Base-by-base conservation (phyloP, 1,140 invertebrate species). In the Cataglyphis hispanica region DNA sequence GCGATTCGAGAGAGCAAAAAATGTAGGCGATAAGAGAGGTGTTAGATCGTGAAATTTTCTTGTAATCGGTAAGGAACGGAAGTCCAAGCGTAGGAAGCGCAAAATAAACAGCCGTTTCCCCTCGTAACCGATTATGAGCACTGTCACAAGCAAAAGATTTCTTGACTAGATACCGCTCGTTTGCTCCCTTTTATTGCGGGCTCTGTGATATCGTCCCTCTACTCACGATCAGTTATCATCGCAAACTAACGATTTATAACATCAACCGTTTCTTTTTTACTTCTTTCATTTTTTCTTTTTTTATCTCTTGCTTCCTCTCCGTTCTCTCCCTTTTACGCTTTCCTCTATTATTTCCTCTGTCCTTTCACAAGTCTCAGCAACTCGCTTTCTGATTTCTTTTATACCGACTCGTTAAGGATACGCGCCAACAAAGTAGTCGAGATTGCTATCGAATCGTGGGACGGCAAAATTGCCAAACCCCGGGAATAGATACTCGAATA, bases 91-190 rank as follows among this genome's bases (percentile, higher is more conserved):
- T 72, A 85, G 76, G 40, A 78, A 53, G 86, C 64, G 87, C 77
- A 87, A 90, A 90, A 90, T 90, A 90, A 90, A 86, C 81, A 89
- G 74, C 80, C 58, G 25, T 80, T 88, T 78, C 64, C 70, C 64
- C 27, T 86, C 61, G 83, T 70, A 66, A 40, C 19, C 19, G 27
- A 60, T 66, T 74, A 69, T 72, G 40, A 74, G 31, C 69, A 53
- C 56, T 61, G 77, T 88, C 34, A 53, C 25, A n/a, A 69, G 67
- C 78, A 86, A 46, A 46, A 46, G 34, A 69, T 83, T 50, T 43
- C 37, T 69, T 31, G 31, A 84, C 53, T 75, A 53, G 31, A 2
- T 80, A 46, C n/a, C 31, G 37, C 63, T 69, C 34, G 76, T 80
- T 80, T 16, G 8, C 7, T 31, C 43, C 53, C 56, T 76, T 2